Conservation (phyloP, 2,797 vertebrate species). For the Vireo griseus region DNA sequence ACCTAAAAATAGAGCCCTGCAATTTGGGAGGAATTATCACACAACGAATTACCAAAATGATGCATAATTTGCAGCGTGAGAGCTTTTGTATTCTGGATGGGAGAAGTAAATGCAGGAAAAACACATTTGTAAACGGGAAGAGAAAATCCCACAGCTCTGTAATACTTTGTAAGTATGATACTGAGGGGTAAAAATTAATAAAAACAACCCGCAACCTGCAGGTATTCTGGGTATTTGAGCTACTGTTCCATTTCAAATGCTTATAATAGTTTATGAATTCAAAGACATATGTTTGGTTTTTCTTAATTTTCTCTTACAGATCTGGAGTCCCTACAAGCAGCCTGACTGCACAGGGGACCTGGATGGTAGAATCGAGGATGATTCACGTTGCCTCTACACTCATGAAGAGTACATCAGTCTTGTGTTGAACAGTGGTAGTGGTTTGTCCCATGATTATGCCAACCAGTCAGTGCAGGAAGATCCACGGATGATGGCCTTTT, state of each 20-base stretch:
- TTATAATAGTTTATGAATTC: not conserved
- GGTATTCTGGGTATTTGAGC: not conserved
- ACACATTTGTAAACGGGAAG: not conserved
- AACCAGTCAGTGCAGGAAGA: conserved; percentile 98
- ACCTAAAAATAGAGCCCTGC: conserved; percentile 68
- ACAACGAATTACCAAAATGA: conserved; percentile 29
- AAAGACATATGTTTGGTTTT: not conserved
- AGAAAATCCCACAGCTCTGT: not conserved
- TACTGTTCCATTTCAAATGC: not conserved
- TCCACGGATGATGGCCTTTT: conserved; percentile 98
- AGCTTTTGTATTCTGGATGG: not conserved
- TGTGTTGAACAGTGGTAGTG: conserved; percentile 95
- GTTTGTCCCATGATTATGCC: conserved; percentile 95
- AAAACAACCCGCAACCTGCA: not conserved
- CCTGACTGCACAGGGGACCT: conserved; percentile 92
- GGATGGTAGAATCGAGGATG: conserved; percentile 91
- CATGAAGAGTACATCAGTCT: conserved; percentile 98
- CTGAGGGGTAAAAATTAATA: not conserved
- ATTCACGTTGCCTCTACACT: conserved; percentile 93
- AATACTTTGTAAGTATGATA: not conserved
- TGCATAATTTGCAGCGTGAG: conserved; percentile 8
- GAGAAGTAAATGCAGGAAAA: not conserved
- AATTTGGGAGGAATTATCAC: conserved; percentile 30
- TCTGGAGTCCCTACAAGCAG: conserved; percentile 98
- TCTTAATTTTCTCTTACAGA: conserved; percentile 70